Base-by-base conservation (phyloP, 2,113 vertebrate genomes). In the Oryzias celebensis region DNA sequence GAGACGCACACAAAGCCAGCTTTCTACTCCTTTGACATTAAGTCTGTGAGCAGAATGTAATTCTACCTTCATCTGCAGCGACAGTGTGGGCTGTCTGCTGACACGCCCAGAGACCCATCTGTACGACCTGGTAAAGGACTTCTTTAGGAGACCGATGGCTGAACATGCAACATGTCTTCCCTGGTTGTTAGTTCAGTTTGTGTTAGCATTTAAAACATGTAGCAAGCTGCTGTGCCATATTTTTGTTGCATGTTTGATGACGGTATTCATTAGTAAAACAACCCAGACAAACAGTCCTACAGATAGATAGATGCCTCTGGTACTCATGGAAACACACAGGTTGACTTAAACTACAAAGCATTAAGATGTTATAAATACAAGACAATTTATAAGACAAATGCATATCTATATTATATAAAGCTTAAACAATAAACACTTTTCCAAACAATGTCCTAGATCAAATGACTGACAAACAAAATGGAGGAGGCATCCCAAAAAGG, bases 31-130 rank as follows among this genome's bases (percentile, higher is more conserved):
- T 47, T 12, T 4, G 2, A 54, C 62, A 52, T 20, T 61, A 22
- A 53, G 51, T 73, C 42, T 41, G 52, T 58, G 54, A 50, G 57
- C 63, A 69, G 31, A 54, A 55, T 78, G 80, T 83, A 81, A 83
- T 70, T 68, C 69, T 62, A 77, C 42, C 61, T 62, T 63, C 58
- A 59, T 17, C 67, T 54, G 53, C 23, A 59, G 62, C 31, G 28
- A 50, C 22, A 36, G 65, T 31, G 10, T 41, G 54, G n/a, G 44
- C 24, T n/a, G 0, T 18, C 51, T 57, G 15, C 15, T 24, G 65
- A 74, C 60, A 65, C 58, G 8, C 68, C 48, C 58, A 46, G 26
- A 6, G 24, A 15, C 31, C 23, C 17, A 5, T 55, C 15, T 43
- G 52, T 67, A 48, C 2, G 45, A n/a, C n/a, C 10, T 31, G 43